phyloP scores from a whole-genome alignment of 2,113 vertebrate genomes.

The Misgurnus mizolepis region DNA sequence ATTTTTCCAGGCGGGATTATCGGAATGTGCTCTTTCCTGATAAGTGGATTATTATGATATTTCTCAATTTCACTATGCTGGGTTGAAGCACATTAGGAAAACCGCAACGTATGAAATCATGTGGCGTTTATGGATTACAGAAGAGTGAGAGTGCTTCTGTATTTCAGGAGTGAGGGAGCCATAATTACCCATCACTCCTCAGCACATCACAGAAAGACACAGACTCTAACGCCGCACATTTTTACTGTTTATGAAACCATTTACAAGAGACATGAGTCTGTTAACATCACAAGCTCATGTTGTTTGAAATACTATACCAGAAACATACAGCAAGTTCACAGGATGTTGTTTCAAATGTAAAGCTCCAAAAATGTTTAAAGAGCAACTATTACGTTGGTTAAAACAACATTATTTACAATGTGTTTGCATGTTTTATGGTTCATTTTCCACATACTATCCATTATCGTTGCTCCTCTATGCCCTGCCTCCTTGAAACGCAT shows the following conservation, averaged over 20 bases:
- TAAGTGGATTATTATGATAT: conserved; percentile 66
- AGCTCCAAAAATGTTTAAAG: no score
- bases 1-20: conserved; percentile 58
- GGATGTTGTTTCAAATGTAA: no score
- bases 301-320: neutral
- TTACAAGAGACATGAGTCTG: neutral
- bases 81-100: conserved; percentile 57
- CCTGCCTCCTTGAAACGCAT: no score
- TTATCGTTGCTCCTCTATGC: no score
- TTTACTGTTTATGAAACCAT: conserved; percentile 7
- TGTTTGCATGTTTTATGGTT: no score
- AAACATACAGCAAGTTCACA: no score
- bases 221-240: neutral
- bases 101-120: conserved; percentile 53
- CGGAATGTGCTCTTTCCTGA: conserved; percentile 61
- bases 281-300: neutral
- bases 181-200: conserved; percentile 49
- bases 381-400: no score
- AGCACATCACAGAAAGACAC: conserved; percentile 15
- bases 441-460: no score
- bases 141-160: conserved; percentile 40
- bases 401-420: no score
- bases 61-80: conserved; percentile 53
- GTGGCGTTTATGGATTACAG: conserved; percentile 50
- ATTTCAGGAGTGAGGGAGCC: conserved; percentile 42